Conservation (phyloP, 2,113 vertebrate species). For the Chroicocephalus ridibundus region DNA sequence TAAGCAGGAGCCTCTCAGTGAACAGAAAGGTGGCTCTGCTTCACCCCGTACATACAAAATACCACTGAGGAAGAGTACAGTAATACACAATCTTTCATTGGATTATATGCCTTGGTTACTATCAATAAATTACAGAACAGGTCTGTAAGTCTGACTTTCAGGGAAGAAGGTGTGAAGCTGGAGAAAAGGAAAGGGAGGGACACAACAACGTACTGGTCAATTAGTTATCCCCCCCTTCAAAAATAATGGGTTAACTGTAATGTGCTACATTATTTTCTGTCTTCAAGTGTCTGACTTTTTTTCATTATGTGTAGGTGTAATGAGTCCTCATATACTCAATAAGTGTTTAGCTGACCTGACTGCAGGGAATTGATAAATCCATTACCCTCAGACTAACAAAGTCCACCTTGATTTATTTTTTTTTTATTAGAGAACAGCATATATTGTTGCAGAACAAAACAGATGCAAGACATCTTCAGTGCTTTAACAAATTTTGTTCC, state of each 20-base stretch:
- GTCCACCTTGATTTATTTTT: not conserved
- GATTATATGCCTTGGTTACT: not conserved
- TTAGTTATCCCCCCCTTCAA: not conserved
- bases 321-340: not conserved
- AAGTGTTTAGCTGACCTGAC: not conserved
- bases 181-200: not conserved
- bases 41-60: not conserved
- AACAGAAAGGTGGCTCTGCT: no score
- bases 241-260: not conserved
- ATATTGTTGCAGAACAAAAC: not conserved
- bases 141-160: not conserved
- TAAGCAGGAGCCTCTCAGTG: no score
- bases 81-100: not conserved
- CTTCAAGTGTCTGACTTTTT: not conserved
- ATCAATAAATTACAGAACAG: not conserved
- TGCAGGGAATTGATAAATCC: not conserved
- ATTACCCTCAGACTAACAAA: not conserved
- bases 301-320: not conserved
- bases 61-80: not conserved
- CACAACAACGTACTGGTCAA: not conserved
- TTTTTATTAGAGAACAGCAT: not conserved
- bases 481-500: not conserved
- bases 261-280: not conserved
- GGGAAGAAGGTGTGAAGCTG: not conserved
- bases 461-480: not conserved